phyloP scores from a whole-genome alignment of 2,888 invertebrate species.

The Trilocha varians region DNA sequence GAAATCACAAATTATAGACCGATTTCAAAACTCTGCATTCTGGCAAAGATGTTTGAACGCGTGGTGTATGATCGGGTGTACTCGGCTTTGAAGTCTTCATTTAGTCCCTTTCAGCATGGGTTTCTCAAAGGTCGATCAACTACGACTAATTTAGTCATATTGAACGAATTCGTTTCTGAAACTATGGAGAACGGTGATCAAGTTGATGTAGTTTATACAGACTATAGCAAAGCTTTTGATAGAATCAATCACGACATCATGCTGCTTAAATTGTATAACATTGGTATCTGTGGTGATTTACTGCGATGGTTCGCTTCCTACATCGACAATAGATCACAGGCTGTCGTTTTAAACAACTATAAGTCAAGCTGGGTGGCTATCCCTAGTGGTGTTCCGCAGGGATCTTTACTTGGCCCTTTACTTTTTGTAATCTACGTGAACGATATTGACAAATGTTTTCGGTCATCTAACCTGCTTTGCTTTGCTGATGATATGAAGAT shows the following conservation, averaged over 20 bases:
- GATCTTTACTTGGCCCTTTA: too few relatives aligned
- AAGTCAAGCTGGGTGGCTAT: neutral
- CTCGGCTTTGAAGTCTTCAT: neutral
- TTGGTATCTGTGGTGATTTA: too few relatives aligned
- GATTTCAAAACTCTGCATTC: neutral
- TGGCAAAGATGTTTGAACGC: neutral
- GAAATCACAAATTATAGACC: too few relatives aligned
- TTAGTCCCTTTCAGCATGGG: neutral
- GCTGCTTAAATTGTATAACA: neutral
- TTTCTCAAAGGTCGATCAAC: neutral
- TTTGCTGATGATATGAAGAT: constrained; percentile 11
- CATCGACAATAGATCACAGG: neutral
- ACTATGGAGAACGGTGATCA: neutral
- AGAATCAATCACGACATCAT: neutral
- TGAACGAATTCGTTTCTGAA: too few relatives aligned
- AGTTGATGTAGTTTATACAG: neutral
- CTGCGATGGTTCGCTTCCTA: too few relatives aligned
- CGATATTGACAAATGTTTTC: constrained; percentile 6
- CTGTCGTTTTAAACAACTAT: too few relatives aligned
- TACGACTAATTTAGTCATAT: neutral
- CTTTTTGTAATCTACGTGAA: constrained; percentile 6
- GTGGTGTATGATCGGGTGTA: too few relatives aligned
- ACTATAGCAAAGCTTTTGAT: neutral
- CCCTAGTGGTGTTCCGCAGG: too few relatives aligned
- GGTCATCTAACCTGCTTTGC: too few relatives aligned